Evolutionary conservation across 2,113 vertebrate species (phyloP).

Genomic region (Onychostruthus taczanowskii): DNA sequence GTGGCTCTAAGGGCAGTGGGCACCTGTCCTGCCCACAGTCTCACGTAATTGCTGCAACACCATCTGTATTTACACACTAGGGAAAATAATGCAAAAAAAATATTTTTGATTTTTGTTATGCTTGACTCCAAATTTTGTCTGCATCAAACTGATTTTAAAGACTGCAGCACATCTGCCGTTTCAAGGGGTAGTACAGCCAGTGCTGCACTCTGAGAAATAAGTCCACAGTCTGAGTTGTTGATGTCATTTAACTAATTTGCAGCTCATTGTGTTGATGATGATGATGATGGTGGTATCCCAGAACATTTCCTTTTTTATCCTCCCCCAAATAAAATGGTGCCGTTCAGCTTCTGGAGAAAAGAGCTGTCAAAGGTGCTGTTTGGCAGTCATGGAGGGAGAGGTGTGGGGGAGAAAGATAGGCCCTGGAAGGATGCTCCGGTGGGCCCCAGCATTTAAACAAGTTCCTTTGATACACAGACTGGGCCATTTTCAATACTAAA

Average conservation of each 20-base stretch:
- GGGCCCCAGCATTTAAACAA: no score
- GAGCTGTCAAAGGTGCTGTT: neutral
- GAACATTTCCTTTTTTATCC: neutral
- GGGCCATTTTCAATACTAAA: no score
- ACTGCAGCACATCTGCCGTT: neutral
- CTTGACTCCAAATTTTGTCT: fast-evolving
- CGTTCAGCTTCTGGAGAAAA: neutral
- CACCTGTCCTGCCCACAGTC: fast-evolving
- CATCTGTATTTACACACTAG: fast-evolving
- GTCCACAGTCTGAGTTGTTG: neutral
- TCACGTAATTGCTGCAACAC: no score
- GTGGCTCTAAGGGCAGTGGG: no score
- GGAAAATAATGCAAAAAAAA: no score
- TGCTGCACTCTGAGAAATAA: neutral
- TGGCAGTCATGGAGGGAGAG: no score
- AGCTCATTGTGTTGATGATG: neutral
- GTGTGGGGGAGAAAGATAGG: no score
- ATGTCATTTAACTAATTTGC: neutral
- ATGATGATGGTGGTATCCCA: neutral
- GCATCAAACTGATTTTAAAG: neutral
- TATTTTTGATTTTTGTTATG: neutral
- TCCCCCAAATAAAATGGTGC: neutral
- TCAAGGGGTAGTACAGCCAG: neutral
- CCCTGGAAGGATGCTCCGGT: no score
- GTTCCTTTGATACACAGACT: no score